phyloP scores from a whole-genome alignment of 1,140 invertebrate genomes.

The Chrysomallon squamiferum region DNA sequence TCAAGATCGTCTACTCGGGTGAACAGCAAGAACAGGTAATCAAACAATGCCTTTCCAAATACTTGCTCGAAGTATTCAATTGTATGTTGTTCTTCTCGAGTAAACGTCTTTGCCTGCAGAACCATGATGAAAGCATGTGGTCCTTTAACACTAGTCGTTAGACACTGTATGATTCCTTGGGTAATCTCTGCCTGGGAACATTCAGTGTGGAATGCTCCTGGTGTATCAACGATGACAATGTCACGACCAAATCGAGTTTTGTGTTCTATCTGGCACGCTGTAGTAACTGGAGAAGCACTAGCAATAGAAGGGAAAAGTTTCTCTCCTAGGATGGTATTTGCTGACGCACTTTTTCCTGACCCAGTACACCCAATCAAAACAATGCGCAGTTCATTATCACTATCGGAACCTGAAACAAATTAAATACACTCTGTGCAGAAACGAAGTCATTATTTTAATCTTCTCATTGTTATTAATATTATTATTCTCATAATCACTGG shows the following conservation, averaged over 20 bases:
- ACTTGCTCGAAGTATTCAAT: slow-evolving; percentile 8
- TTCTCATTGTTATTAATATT: no score
- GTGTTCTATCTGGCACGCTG: neutral
- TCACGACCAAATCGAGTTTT: neutral
- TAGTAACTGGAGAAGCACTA: slow-evolving; percentile 1
- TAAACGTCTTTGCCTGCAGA: slow-evolving; percentile 11
- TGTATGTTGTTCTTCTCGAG: slow-evolving; percentile 13
- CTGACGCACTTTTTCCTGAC: slow-evolving; percentile 13
- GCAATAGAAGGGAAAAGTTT: slow-evolving; percentile 2
- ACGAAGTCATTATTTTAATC: no score
- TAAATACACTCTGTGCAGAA: no score
- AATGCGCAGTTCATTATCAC: neutral
- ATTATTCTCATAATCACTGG: no score
- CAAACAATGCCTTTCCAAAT: slow-evolving; percentile 15
- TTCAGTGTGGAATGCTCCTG: slow-evolving; percentile 19
- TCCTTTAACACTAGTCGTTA: slow-evolving; percentile 16
- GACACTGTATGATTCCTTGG: slow-evolving; percentile 14
- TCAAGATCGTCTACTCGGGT: slow-evolving; percentile 12
- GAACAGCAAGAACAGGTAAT: slow-evolving; percentile 18
- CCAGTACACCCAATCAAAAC: slow-evolving; percentile 16
- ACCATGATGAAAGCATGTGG: slow-evolving; percentile 20
- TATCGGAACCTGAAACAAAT: neutral
- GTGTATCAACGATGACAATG: slow-evolving; percentile 18
- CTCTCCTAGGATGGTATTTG: slow-evolving; percentile 10
- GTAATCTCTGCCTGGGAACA: slow-evolving; percentile 7